Base-by-base conservation (phyloP, 2,113 vertebrate genomes). In the Seriola dumerili region DNA sequence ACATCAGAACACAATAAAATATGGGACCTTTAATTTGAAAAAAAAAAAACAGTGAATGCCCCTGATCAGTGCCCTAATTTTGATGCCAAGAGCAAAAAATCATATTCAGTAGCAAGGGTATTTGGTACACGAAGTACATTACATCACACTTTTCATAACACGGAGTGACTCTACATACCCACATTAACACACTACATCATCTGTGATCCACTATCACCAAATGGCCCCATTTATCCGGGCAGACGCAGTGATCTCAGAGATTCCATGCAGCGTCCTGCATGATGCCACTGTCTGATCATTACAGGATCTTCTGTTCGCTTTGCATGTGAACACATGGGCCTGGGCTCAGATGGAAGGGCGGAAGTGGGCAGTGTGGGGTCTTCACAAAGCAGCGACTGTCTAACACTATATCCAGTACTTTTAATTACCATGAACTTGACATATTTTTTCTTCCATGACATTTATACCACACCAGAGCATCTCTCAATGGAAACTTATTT, bases 361-460 rank as follows among this genome's bases (percentile, higher is more conserved):
- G 36, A 46, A 19, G 76, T 23, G 48, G 46, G 8, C 25, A 44
- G 65, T 3, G 52, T 8, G 62, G 61, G 34, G 17, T 44, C 34
- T n/a, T 80, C 57, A 92, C 87, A 91, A 82, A 90, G 91, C 36
- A 40, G 16, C 63, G 48, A 85, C 78, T 91, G 88, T 92, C 65
- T 50, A 42, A 40, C 44, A 14, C 65, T 36, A 42, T 42, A 70
- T 72, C 32, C 62, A 80, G 42, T 5, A 63, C 73, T 55, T 55
- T 81, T 72, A 85, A 85, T 81, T 72, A 64, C 62, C 59, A 78
- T 63, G 36, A 66, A 25, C 21, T 9, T 72, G 12, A 76, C 50
- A 67, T 54, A 54, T 58, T 72, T 42, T 36, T 44, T 48, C 36
- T 19, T 66, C 64, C 25, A 32, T 61, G 23, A 44, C 63, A 72